These are phyloP conservation scores for Psittacus erithacus DNA, from an alignment of 2,113 vertebrate species.

Conservation along the genomic window DNA sequence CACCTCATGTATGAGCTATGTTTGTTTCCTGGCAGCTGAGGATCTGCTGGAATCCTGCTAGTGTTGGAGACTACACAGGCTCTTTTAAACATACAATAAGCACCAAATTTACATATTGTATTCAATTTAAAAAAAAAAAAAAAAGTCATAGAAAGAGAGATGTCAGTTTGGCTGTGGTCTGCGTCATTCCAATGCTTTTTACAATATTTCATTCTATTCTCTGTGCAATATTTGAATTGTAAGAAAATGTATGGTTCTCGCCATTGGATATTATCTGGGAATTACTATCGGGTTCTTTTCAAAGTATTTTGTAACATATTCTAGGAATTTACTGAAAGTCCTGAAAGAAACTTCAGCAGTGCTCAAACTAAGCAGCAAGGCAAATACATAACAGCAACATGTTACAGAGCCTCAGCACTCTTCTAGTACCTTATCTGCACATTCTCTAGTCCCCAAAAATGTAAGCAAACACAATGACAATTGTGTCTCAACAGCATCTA, in stretches of 20 bases:
- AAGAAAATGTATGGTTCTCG: not conserved
- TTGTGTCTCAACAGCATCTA: not conserved
- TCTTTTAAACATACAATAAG: not conserved
- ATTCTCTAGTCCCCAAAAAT: not conserved
- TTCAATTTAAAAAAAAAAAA: not conserved
- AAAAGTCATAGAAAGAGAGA: not conserved
- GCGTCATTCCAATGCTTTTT: not conserved
- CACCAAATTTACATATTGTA: not conserved
- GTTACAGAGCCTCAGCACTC: not conserved
- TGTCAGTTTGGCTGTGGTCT: not conserved
- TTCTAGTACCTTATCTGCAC: not conserved
- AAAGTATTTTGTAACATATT: not conserved
- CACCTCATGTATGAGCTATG: not conserved
- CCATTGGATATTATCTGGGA: not conserved
- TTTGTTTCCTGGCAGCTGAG: not conserved
- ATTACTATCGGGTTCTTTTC: not conserved
- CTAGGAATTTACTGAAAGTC: not conserved
- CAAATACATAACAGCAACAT: not conserved
- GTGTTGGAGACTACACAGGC: not conserved
- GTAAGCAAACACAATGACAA: not conserved
- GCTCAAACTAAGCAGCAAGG: not conserved
- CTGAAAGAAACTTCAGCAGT: not conserved
- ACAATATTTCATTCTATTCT: not conserved
- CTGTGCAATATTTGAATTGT: not conserved
- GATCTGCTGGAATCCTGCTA: not conserved